A percentile compares a stretch with the other conserved stretches of the same genome.
phyloP scores from a whole-genome alignment of 2,888 invertebrate genomes.

The Agrochola lota region DNA sequence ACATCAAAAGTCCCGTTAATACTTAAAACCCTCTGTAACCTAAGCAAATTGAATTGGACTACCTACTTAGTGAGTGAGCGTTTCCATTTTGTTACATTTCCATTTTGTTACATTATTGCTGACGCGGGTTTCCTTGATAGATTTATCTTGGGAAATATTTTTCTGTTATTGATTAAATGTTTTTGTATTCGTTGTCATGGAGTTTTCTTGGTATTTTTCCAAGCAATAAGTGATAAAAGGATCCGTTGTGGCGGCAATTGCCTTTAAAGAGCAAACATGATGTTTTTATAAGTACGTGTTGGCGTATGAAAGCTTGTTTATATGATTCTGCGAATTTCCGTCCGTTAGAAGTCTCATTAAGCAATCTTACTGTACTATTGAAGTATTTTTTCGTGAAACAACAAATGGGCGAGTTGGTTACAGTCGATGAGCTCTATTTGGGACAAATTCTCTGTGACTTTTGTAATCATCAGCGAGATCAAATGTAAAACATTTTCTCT shows the following conservation, averaged over 20 bases:
- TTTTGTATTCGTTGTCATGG: conserved; percentile 30
- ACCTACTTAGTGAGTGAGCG: conserved; percentile 50
- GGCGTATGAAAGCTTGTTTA: not conserved
- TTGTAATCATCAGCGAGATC: not conserved
- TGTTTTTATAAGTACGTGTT: not conserved
- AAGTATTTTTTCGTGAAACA: not conserved
- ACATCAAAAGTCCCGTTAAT: conserved; percentile 67
- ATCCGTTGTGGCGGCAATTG: conserved; percentile 6
- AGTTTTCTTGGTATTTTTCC: conserved; percentile 16
- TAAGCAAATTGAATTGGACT: conserved; percentile 73
- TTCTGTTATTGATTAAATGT: conserved; percentile 37
- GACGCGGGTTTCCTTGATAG: conserved; percentile 45
- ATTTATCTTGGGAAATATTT: conserved; percentile 51
- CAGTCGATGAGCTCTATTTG: not conserved
- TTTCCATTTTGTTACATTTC: conserved; percentile 39
- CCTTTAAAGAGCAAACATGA: not conserved
- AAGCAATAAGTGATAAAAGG: not conserved
- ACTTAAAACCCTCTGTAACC: conserved; percentile 66
- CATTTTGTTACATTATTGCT: conserved; percentile 47
- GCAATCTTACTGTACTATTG: not conserved
- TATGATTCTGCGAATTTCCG: conserved; percentile 1
- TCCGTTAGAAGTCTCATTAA: not conserved
- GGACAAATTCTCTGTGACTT: not conserved
- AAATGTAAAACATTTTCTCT: not conserved
- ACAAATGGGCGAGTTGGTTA: not conserved